Evolutionary conservation across 1,140 invertebrate species (phyloP).

Genomic region (Chrysomallon squamiferum): DNA sequence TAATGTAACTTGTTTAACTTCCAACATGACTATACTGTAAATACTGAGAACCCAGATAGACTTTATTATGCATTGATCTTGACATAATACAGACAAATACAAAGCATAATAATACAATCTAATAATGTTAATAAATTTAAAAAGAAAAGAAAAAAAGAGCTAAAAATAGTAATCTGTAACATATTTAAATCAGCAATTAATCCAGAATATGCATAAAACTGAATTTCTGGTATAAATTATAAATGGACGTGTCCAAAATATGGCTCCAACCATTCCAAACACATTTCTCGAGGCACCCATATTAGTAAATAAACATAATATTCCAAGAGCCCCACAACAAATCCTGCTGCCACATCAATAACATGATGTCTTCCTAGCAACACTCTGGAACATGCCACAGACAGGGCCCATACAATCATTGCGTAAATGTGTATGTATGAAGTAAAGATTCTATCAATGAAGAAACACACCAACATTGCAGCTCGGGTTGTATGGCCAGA

Average conservation of each 20-base stretch:
- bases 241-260: constrained; percentile 54
- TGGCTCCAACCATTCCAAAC: constrained; percentile 41
- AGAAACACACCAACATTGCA: constrained; percentile 74
- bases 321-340: constrained; percentile 78
- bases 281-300: constrained; percentile 40
- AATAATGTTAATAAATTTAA: no score
- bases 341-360: constrained; percentile 82
- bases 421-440: constrained; percentile 51
- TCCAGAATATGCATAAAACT: no score
- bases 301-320: constrained; percentile 69
- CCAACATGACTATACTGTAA: no score
- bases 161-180: no score
- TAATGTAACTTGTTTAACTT: no score
- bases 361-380: constrained; percentile 85
- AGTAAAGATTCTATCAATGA: constrained; percentile 30
- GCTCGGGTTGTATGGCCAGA: constrained; percentile 94
- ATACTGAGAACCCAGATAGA: no score
- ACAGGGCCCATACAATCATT: constrained; percentile 76
- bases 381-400: constrained; percentile 81
- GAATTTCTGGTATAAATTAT: no score
- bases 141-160: no score
- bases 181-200: no score
- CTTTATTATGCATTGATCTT: no score
- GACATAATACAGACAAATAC: no score
- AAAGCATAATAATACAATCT: no score